phyloP scores from a whole-genome alignment of 2,888 invertebrate species.

The Brachyptera putata region DNA sequence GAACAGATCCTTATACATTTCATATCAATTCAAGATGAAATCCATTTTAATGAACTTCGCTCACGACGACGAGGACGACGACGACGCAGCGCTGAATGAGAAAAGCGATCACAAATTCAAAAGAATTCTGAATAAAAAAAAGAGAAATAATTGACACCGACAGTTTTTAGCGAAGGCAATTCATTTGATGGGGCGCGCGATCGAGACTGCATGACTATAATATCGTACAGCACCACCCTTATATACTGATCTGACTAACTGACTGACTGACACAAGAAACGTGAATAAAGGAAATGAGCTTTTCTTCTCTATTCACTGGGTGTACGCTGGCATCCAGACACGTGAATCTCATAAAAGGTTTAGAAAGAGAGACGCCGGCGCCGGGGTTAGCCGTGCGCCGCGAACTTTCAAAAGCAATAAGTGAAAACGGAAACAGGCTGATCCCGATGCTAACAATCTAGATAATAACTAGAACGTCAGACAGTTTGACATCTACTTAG shows the following conservation, averaged over 20 bases:
- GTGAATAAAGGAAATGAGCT: slow-evolving; percentile 13
- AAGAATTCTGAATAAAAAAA: background rate
- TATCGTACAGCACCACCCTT: background rate
- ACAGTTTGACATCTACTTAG: too few relatives aligned
- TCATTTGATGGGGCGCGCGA: background rate
- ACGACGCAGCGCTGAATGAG: background rate
- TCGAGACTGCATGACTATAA: background rate
- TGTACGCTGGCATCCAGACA: background rate
- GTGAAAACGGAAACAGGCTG: background rate
- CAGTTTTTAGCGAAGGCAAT: background rate
- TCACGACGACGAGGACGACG: background rate
- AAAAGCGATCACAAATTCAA: background rate
- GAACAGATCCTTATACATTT: background rate
- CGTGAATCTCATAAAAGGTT: background rate
- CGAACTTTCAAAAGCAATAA: background rate
- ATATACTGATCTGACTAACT: background rate
- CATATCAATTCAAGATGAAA: background rate
- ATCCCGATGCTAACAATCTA: too few relatives aligned
- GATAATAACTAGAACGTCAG: too few relatives aligned
- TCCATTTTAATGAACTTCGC: background rate
- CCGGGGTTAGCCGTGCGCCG: background rate
- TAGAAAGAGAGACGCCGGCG: background rate
- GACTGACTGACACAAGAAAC: background rate
- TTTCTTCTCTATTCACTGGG: background rate
- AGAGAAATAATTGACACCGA: slow-evolving; percentile 2